These are phyloP conservation scores for Andrena minutula DNA, from an alignment of 2,888 invertebrate species.

Conservation along the genomic window DNA sequence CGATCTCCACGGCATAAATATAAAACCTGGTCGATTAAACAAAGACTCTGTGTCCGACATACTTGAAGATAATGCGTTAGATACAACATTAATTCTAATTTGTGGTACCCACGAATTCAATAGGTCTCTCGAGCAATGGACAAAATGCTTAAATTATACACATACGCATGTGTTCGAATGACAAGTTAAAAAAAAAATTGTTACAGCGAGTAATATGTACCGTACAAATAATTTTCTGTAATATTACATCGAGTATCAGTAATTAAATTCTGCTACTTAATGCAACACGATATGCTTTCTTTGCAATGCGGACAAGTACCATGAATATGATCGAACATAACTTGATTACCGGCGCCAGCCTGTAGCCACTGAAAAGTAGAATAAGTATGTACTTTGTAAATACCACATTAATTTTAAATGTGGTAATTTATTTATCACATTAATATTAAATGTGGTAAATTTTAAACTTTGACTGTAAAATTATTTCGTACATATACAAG, in stretches of 20 bases:
- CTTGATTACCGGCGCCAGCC: slow-evolving; percentile 74
- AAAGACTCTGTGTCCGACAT: slow-evolving; percentile 60
- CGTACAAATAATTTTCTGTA: not conserved
- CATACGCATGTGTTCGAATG: slow-evolving; percentile 75
- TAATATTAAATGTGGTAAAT: not conserved
- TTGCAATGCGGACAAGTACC: slow-evolving; percentile 81
- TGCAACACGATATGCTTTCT: slow-evolving; percentile 77
- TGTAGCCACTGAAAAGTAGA: slow-evolving; percentile 78
- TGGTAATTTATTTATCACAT: too few species aligned
- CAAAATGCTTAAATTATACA: slow-evolving; percentile 61
- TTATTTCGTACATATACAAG: not conserved
- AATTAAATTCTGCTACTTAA: slow-evolving; percentile 46
- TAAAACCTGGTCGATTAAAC: slow-evolving; percentile 71
- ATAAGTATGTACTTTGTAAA: slow-evolving; percentile 12
- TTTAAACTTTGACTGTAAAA: slow-evolving; percentile 12
- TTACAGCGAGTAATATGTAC: not conserved
- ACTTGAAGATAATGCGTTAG: slow-evolving; percentile 58
- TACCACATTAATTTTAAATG: not conserved
- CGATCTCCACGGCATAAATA: slow-evolving; percentile 74
- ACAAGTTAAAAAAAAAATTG: not conserved
- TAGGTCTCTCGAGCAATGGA: slow-evolving; percentile 66
- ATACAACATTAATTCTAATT: slow-evolving; percentile 78
- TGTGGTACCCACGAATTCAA: slow-evolving; percentile 80
- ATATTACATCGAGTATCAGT: not conserved
- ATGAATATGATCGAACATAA: slow-evolving; percentile 78